phyloP scores from a whole-genome alignment of 1,140 invertebrate genomes.

The Anoplophora glabripennis region DNA sequence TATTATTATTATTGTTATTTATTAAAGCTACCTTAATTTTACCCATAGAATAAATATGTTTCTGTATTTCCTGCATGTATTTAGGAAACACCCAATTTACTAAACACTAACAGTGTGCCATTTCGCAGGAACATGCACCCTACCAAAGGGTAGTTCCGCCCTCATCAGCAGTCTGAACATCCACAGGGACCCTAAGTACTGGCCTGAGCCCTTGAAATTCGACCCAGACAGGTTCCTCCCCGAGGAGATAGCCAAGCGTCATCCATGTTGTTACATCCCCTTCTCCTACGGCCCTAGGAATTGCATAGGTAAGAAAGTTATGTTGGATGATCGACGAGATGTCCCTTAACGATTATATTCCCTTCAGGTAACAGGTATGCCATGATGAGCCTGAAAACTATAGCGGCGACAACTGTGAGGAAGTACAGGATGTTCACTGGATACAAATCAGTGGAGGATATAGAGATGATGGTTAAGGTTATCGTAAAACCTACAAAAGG shows the following conservation, averaged over 20 bases:
- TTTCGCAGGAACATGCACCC: slow-evolving; percentile 7
- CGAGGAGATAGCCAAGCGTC: slow-evolving; percentile 46
- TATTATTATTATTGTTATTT: no score
- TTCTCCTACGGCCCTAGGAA: slow-evolving; percentile 62
- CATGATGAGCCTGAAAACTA: slow-evolving; percentile 48
- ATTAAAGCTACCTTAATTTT: no score
- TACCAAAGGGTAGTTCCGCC: slow-evolving; percentile 7
- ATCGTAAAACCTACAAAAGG: slow-evolving; percentile 23
- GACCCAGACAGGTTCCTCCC: slow-evolving; percentile 63
- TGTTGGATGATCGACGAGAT: no score
- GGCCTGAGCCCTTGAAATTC: slow-evolving; percentile 59
- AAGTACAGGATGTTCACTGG: slow-evolving; percentile 32
- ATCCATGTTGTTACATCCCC: slow-evolving; percentile 55
- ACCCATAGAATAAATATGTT: no score
- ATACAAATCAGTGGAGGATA: slow-evolving; percentile 28
- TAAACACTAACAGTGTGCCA: no score
- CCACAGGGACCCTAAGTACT: slow-evolving; percentile 56
- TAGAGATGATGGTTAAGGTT: slow-evolving; percentile 24
- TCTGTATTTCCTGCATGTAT: no score
- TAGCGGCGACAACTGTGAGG: slow-evolving; percentile 42
- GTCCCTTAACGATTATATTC: no score
- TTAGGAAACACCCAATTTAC: no score
- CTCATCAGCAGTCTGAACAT: slow-evolving; percentile 44
- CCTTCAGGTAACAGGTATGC: slow-evolving; percentile 38
- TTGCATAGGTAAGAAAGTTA: slow-evolving; percentile 57